Evolutionary conservation across 1,140 invertebrate genomes (phyloP), one percentile per base, ranked within the genome.

Genomic region (Nephila pilipes): DNA sequence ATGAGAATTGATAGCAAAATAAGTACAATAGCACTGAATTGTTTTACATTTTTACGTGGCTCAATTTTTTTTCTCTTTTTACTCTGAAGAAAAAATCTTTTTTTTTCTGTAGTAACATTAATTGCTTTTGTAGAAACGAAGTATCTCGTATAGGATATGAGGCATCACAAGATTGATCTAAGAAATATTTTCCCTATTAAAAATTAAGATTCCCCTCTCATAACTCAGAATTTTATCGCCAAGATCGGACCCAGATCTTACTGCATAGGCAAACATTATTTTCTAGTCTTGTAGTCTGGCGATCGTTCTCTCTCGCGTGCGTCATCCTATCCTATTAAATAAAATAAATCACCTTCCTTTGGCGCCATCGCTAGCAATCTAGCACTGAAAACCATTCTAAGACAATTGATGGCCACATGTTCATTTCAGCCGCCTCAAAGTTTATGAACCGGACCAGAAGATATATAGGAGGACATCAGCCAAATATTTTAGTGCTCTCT

Each of bases 351-450:
- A 75, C 91, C 65, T 60, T 85, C 90, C 36, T 32, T 58, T 57
- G 57, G 69, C 75, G 79, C 80, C 57, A 75, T 29, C 69, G 25
- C 25, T 22, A 18, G 36, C 85, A 54, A 79, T 79, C 65, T 89
- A 75, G 54, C 90, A 92, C 29, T 87, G 91, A 75, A 92, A 92
- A 87, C 91, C 65, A 92, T 92, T 92, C 65, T 58, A 79, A 87
- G 83, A 92, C 91, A 92, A 92, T 92, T 87, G 91, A 92, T 92
- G 91, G 91, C 83, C 83, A 85, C 63, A 83, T 92, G 91, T 92
- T 87, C 91, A 92, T 87, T 92, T 92, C 60, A 60, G 46, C 91
- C 83, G 81, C 81, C 63, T 87, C 80, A 75, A 87, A 87, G 38
- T 92, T 92, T 92, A 92, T 92, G 91, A 92, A 92, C 83, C 81